Conservation (phyloP, 2,888 invertebrate genomes). For the Octodonta nipae region DNA sequence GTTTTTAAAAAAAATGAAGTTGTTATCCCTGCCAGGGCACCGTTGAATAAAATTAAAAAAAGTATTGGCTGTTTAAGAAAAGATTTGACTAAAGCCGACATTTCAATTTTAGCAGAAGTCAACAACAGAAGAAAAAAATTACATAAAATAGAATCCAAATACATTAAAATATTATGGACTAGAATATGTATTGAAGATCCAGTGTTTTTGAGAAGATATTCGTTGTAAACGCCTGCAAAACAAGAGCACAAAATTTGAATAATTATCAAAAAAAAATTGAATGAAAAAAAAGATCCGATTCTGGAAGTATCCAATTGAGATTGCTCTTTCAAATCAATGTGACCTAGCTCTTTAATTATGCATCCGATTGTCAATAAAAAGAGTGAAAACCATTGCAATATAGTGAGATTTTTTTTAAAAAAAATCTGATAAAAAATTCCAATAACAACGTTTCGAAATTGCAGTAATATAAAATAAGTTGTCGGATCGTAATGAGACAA, state of each 20-base stretch:
- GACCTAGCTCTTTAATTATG: slow-evolving; percentile 53
- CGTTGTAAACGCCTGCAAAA: slow-evolving; percentile 89
- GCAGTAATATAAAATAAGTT: slow-evolving; percentile 79
- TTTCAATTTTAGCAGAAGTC: too few relatives aligned
- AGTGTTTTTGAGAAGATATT: slow-evolving; percentile 77
- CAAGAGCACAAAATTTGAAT: slow-evolving; percentile 84
- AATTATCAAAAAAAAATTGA: slow-evolving; percentile 52
- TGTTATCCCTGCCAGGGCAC: slow-evolving; percentile 81
- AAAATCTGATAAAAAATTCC: slow-evolving; percentile 85
- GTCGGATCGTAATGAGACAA: slow-evolving; percentile 86
- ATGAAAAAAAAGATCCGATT: too few relatives aligned
- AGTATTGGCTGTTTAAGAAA: slow-evolving; percentile 60
- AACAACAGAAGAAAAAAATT: slow-evolving; percentile 59
- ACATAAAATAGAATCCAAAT: slow-evolving; percentile 84
- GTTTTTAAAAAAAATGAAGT: slow-evolving; percentile 87
- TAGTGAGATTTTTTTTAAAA: too few relatives aligned
- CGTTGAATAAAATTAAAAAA: slow-evolving; percentile 82
- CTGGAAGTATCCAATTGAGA: slow-evolving; percentile 31
- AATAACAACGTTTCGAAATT: slow-evolving; percentile 83
- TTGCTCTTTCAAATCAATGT: slow-evolving; percentile 23
- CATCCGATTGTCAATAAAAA: slow-evolving; percentile 76
- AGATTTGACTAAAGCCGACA: slow-evolving; percentile 51
- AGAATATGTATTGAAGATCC: slow-evolving; percentile 77
- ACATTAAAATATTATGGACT: slow-evolving; percentile 91
- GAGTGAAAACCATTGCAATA: slow-evolving; percentile 81